Evolutionary conservation across 2,888 invertebrate species (phyloP), one percentile per base, ranked within the genome.

Genomic region (Parnassius smintheus): DNA sequence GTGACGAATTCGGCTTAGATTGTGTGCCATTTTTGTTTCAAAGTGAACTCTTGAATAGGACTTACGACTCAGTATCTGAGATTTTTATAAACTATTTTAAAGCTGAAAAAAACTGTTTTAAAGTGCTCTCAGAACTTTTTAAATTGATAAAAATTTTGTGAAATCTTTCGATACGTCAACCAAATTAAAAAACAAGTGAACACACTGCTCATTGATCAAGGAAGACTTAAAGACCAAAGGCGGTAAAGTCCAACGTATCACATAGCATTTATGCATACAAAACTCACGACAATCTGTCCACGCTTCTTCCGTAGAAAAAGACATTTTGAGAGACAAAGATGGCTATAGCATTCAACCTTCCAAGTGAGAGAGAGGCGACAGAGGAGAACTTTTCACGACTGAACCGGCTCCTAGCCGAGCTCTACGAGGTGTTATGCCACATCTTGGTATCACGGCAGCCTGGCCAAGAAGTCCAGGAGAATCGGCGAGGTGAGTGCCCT

Each of bases 271-370:
- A 89, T 89, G 89, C 85, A 86, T 88, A 87, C 79, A 82, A 87
- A 83, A 87, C 82, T 83, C 82, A 84, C 85, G 75, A 78, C 81
- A 72, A 83, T 83, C 81, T 83, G 81, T 83, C 86, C 86, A 82
- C 84, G 86, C 78, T 91, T 86, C 80, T 83, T 85, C 78, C 86
- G 88, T 83, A 88, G 90, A 82, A 88, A 88, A 86, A 78, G 80
- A 75, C 74, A 71, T 72, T 75, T 72, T 68, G 76, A 75, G 70
- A 82, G 83, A 87, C 82, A 86, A 86, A 86, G 85, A 93, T 93
- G 93, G 93, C 93, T 77, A 93, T 93, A 86, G 93, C 92, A 72
- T 93, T 93, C 82, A 91, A 92, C 83, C 78, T 93, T 75, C 93
- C 93, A 73, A 88, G 92, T 74, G 92, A 92, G 79, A 85, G 91